These are phyloP conservation scores for Probosciger aterrimus DNA, from an alignment of 2,113 vertebrate species.

Conservation along the genomic window DNA sequence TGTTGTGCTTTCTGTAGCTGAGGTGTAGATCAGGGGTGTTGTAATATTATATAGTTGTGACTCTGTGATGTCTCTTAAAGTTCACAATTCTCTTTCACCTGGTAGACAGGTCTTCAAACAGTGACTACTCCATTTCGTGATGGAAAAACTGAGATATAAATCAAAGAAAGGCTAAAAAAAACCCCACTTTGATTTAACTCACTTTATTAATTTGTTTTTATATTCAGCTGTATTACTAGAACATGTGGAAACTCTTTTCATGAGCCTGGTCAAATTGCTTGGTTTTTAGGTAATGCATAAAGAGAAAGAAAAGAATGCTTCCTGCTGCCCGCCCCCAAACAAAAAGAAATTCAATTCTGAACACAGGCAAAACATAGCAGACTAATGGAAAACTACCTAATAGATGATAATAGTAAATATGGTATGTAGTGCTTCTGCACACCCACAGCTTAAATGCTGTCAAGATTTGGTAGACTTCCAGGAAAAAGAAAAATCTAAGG, in stretches of 20 bases:
- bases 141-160: background rate
- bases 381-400: constrained; percentile 18
- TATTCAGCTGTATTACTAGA: background rate
- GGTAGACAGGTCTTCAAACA: background rate
- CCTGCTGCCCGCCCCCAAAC: background rate
- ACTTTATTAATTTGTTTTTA: background rate
- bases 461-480: constrained; percentile 64
- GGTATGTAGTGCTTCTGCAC: constrained; percentile 23
- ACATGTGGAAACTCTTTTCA: background rate
- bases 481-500: constrained; percentile 43
- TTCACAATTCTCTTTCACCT: background rate
- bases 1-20: background rate
- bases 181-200: background rate
- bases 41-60: background rate
- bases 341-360: background rate
- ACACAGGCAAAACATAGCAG: background rate
- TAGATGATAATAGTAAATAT: constrained; percentile 39
- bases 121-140: background rate
- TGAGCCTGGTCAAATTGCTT: background rate
- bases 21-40: background rate
- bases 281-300: background rate
- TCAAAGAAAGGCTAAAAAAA: background rate
- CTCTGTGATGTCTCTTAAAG: background rate
- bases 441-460: constrained; percentile 60
- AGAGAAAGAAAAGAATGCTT: background rate